A percentile compares a stretch with the other conserved stretches of the same genome.
phyloP scores from a whole-genome alignment of 2,888 invertebrate species.

The Folsomia manolachei region DNA sequence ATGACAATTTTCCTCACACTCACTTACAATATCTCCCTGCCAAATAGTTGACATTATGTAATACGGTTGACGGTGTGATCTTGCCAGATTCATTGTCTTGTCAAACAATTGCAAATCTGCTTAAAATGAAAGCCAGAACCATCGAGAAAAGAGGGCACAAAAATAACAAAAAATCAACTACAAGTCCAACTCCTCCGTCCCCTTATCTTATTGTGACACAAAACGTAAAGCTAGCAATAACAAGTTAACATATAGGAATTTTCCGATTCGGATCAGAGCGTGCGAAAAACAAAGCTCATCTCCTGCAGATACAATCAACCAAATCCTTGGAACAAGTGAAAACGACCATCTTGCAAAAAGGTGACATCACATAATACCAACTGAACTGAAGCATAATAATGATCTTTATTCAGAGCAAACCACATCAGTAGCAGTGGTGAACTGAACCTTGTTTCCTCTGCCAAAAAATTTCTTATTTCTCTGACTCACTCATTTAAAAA shows the following conservation, averaged over 20 bases:
- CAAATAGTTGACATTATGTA: too few relatives aligned
- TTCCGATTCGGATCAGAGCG: not conserved
- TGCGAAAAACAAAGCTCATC: not conserved
- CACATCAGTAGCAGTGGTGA: not conserved
- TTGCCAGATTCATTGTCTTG: too few relatives aligned
- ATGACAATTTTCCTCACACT: too few relatives aligned
- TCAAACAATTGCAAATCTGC: too few relatives aligned
- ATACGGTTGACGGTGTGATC: too few relatives aligned
- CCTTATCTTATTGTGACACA: too few relatives aligned
- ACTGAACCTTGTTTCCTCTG: not conserved
- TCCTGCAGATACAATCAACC: not conserved
- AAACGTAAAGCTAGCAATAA: too few relatives aligned
- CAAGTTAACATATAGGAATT: too few relatives aligned
- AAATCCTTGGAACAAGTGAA: not conserved
- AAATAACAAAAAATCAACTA: not conserved
- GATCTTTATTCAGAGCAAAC: not conserved
- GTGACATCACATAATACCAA: not conserved
- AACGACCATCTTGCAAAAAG: not conserved
- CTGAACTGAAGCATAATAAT: not conserved
- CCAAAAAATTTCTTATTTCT: not conserved
- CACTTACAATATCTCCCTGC: too few relatives aligned
- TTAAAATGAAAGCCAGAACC: too few relatives aligned
- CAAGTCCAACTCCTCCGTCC: not conserved
- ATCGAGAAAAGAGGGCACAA: not conserved
- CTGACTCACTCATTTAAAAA: not conserved